A percentile compares a stretch with the other conserved stretches of the same genome.
Conservation (phyloP, 2,888 invertebrate genomes). For the Diaprepes abbreviatus region DNA sequence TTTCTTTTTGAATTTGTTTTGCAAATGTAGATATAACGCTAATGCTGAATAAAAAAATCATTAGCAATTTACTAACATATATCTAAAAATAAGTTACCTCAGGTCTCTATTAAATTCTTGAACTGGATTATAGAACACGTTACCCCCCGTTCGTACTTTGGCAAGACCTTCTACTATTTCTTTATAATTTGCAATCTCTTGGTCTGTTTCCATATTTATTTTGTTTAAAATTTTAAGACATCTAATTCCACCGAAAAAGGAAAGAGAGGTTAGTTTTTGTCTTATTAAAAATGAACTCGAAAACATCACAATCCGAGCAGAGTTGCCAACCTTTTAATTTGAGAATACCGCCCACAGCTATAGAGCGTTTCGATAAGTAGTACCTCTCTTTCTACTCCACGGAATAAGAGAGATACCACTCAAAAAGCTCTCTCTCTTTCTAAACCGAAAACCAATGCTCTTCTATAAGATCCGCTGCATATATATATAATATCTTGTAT, state of each 20-base stretch:
- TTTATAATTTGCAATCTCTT: slow-evolving; percentile 27
- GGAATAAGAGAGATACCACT: too few relatives aligned
- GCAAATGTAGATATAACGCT: slow-evolving; percentile 80
- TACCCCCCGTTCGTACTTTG: slow-evolving; percentile 78
- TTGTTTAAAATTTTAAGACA: background rate
- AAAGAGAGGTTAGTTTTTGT: background rate
- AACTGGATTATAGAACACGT: slow-evolving; percentile 98
- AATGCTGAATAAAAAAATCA: slow-evolving; percentile 71
- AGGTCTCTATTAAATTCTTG: slow-evolving; percentile 98
- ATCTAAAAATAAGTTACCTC: slow-evolving; percentile 68
- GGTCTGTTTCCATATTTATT: slow-evolving; percentile 22
- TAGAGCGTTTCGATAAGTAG: too few relatives aligned
- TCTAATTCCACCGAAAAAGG: background rate
- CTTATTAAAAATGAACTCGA: too few relatives aligned
- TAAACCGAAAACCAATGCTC: too few relatives aligned
- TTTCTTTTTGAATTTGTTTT: slow-evolving; percentile 63
- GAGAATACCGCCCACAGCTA: too few relatives aligned
- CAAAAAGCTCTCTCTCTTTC: too few relatives aligned
- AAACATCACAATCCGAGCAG: too few relatives aligned
- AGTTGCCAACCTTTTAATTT: too few relatives aligned
- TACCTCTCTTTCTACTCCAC: too few relatives aligned
- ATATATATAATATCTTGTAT: too few relatives aligned
- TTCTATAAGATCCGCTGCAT: too few relatives aligned
- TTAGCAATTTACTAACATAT: background rate
- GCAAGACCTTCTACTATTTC: slow-evolving; percentile 83